Evolutionary conservation across 92 coral and sea anemone genomes (phyloP).

Genomic region (Phymanthus crucifer): DNA sequence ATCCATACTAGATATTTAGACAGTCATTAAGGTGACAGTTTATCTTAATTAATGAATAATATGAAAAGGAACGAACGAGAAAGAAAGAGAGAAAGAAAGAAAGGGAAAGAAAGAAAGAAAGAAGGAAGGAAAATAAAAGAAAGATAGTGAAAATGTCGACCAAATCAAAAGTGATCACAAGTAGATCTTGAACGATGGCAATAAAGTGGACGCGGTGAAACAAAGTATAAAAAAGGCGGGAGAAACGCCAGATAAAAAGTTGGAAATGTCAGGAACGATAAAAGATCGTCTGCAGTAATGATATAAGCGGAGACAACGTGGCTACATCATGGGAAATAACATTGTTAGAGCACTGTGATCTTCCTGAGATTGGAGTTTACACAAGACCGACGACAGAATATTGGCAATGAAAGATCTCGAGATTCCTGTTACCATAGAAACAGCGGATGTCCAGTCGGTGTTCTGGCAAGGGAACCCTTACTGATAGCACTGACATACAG

Average conservation of each 20-base stretch:
- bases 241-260: neutral
- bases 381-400: constrained; percentile 1
- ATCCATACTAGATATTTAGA: neutral
- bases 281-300: neutral
- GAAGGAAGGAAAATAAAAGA: neutral
- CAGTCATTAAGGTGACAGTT: neutral
- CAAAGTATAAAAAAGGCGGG: neutral
- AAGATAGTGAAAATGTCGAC: neutral
- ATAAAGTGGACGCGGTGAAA: neutral
- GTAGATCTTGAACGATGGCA: neutral
- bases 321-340: neutral
- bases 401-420: neutral
- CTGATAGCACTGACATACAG: neutral
- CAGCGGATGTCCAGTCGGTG: neutral
- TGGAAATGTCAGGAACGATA: constrained; percentile 3
- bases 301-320: neutral
- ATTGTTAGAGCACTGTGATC: neutral
- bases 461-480: neutral
- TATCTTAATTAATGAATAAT: neutral
- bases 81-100: neutral
- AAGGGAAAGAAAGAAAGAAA: neutral
- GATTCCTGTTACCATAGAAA: neutral
- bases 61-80: neutral
- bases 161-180: neutral
- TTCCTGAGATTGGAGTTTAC: neutral